Conservation (phyloP, 1,140 invertebrate species). For the Trachymyrmex septentrionalis region DNA sequence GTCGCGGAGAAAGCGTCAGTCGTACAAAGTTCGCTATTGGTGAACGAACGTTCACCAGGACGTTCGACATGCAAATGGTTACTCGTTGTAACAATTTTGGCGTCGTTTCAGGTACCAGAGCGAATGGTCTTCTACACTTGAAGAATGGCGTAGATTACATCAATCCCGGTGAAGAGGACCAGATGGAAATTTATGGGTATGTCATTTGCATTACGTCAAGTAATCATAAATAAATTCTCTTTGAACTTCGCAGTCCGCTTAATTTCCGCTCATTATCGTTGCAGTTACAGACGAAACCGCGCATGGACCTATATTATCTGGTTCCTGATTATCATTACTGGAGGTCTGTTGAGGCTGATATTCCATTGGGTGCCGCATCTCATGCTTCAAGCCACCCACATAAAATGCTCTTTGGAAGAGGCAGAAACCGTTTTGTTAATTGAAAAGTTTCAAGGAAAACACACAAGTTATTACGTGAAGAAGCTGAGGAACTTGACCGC, state of each 20-base stretch:
- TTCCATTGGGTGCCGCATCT: slow-evolving; percentile 90
- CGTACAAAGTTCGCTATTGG: slow-evolving; percentile 1
- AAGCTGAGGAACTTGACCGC: slow-evolving; percentile 82
- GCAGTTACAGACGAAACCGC: slow-evolving; percentile 87
- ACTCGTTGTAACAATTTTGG: not conserved
- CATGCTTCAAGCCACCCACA: slow-evolving; percentile 89
- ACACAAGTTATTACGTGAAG: slow-evolving; percentile 87
- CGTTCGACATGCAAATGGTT: not conserved
- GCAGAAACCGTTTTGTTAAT: slow-evolving; percentile 89
- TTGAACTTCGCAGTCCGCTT: not conserved
- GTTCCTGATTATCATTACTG: slow-evolving; percentile 88
- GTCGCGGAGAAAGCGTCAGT: slow-evolving; percentile 22
- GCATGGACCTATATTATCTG: slow-evolving; percentile 87
- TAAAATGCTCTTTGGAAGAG: slow-evolving; percentile 86
- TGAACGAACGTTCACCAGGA: slow-evolving; percentile 25
- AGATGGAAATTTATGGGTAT: slow-evolving; percentile 89
- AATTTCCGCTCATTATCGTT: slow-evolving; percentile 54
- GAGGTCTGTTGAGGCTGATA: slow-evolving; percentile 89
- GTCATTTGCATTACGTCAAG: not conserved
- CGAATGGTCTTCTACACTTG: slow-evolving; percentile 82
- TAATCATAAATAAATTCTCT: not conserved
- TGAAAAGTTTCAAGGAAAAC: slow-evolving; percentile 87
- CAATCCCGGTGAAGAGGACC: slow-evolving; percentile 90
- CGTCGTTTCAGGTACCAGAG: slow-evolving; percentile 82
- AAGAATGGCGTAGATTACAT: slow-evolving; percentile 87